A percentile compares a stretch with the other conserved stretches of the same genome.
phyloP scores from a whole-genome alignment of 2,888 invertebrate species.

The Melieria crassipennis region DNA sequence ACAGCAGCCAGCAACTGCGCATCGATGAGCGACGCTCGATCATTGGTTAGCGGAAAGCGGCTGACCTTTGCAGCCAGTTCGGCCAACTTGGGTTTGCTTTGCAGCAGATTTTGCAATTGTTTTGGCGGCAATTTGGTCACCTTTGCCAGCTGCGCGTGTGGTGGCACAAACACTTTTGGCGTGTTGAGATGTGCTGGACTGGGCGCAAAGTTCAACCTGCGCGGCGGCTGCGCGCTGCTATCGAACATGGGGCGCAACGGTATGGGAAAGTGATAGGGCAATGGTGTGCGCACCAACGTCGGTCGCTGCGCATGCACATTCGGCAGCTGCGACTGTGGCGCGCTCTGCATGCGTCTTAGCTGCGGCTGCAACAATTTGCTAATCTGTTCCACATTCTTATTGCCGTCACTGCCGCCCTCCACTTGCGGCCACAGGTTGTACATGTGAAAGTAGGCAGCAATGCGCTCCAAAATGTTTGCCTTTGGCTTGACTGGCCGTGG shows the following conservation, averaged over 20 bases:
- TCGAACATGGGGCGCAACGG: slow-evolving; percentile 47
- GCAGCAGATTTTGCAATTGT: slow-evolving; percentile 49
- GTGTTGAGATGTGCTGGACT: slow-evolving; percentile 51
- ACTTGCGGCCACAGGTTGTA: slow-evolving; percentile 48
- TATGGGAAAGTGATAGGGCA: slow-evolving; percentile 57
- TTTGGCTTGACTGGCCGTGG: slow-evolving; percentile 11
- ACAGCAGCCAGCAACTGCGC: slow-evolving; percentile 51
- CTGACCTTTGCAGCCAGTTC: slow-evolving; percentile 52
- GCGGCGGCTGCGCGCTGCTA: slow-evolving; percentile 11
- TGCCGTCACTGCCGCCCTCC: slow-evolving; percentile 27
- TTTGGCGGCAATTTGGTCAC: slow-evolving; percentile 48
- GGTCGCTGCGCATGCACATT: slow-evolving; percentile 32
- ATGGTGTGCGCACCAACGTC: slow-evolving; percentile 44
- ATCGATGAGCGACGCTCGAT: slow-evolving; percentile 48
- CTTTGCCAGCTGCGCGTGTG: slow-evolving; percentile 49
- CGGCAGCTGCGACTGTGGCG: not conserved
- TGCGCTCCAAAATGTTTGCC: slow-evolving; percentile 47
- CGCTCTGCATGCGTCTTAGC: not conserved
- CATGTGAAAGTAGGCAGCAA: slow-evolving; percentile 49
- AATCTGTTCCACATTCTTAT: slow-evolving; percentile 19
- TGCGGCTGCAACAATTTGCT: not conserved
- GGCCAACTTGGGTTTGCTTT: slow-evolving; percentile 54
- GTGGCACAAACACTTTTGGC: slow-evolving; percentile 46
- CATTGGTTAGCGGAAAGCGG: slow-evolving; percentile 50
- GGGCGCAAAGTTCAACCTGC: not conserved